Evolutionary conservation across 2,113 vertebrate genomes (phyloP).

Genomic region (Nothobranchius furzeri): DNA sequence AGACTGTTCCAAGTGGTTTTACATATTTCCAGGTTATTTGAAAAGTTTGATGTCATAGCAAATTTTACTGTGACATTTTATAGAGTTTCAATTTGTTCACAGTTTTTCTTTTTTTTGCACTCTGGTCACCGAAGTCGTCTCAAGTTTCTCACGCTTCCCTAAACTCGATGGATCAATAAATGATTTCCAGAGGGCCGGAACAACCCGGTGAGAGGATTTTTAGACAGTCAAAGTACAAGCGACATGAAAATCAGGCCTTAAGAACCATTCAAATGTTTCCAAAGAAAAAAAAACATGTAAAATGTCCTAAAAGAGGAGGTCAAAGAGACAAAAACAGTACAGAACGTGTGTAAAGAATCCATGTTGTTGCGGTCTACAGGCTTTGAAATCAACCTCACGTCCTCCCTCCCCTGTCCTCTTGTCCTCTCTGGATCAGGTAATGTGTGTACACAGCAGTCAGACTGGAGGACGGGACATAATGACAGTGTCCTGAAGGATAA

Average conservation of each 20-base stretch:
- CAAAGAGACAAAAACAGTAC: background rate
- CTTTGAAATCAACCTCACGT: slow-evolving; percentile 18
- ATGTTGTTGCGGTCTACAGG: background rate
- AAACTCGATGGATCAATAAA: too few relatives aligned
- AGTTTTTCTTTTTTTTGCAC: too few relatives aligned
- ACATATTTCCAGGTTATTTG: too few relatives aligned
- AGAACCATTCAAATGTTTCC: background rate
- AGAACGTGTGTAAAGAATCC: background rate
- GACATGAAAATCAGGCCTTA: background rate
- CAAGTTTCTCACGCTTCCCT: too few relatives aligned
- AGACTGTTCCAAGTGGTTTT: too few relatives aligned
- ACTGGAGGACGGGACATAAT: slow-evolving; percentile 62
- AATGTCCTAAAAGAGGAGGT: background rate
- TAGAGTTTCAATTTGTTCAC: too few relatives aligned
- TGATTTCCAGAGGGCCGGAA: too few relatives aligned
- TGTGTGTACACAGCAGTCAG: slow-evolving; percentile 31
- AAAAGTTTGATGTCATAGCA: too few relatives aligned
- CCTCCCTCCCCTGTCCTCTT: background rate
- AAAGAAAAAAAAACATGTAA: too few relatives aligned
- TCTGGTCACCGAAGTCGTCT: too few relatives aligned
- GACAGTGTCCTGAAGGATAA: slow-evolving; percentile 63
- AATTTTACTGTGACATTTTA: too few relatives aligned
- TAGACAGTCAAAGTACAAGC: background rate
- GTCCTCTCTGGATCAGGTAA: slow-evolving; percentile 19
- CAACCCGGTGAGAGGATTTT: too few relatives aligned